A percentile compares a stretch with the other conserved stretches of the same genome.
phyloP scores from a whole-genome alignment of 2,888 invertebrate genomes.

The Nipponacmea schrenckii region DNA sequence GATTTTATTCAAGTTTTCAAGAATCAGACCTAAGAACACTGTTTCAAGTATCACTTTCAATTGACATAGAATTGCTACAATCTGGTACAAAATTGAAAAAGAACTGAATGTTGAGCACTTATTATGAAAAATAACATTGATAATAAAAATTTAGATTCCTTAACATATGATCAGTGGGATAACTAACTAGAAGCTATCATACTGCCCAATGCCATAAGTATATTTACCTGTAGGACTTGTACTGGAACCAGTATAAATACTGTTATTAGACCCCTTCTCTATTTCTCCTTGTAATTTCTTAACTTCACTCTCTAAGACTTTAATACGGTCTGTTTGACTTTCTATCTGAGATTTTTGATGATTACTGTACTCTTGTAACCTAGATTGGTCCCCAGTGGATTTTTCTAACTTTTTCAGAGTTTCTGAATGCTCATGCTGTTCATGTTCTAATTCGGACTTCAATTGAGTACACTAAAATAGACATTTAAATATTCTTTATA shows the following conservation, averaged over 20 bases:
- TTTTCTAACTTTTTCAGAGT: slow-evolving; percentile 47
- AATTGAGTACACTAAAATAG: slow-evolving; percentile 38
- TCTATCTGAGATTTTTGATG: slow-evolving; percentile 34
- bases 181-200: no score
- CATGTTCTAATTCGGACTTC: slow-evolving; percentile 40
- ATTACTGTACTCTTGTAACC: slow-evolving; percentile 31
- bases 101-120: no score
- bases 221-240: not conserved
- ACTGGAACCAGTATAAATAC: not conserved
- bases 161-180: no score
- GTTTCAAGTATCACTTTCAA: no score
- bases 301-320: slow-evolving; percentile 28
- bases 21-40: no score
- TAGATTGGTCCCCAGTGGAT: slow-evolving; percentile 39
- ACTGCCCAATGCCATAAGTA: no score
- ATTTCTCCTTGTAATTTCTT: slow-evolving; percentile 18
- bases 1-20: no score
- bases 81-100: no score
- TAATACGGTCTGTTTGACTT: slow-evolving; percentile 28
- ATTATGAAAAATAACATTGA: no score
- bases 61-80: no score
- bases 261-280: not conserved
- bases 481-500: not conserved
- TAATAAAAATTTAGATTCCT: no score
- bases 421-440: slow-evolving; percentile 43